phyloP scores from a whole-genome alignment of 37 sponge, comb jelly and placozoan species.

The Bolinopsis microptera region DNA sequence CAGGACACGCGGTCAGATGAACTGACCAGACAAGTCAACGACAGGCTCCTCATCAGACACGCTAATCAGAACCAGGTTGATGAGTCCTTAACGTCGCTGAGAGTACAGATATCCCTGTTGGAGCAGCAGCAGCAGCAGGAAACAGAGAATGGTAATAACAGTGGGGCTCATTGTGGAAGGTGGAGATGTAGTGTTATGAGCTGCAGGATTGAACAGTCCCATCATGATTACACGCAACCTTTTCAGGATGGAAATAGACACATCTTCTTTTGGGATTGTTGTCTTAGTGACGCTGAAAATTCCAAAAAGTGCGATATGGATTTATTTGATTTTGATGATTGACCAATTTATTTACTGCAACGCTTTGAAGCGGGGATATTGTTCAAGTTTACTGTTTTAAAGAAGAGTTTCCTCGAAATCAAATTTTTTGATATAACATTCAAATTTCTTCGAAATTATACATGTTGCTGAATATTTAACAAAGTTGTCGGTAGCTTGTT shows the following conservation, averaged over 20 bases:
- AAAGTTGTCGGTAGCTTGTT: no score
- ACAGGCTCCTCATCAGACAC: constrained; percentile 10
- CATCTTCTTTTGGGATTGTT: constrained; percentile 64
- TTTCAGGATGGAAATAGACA: constrained; percentile 30
- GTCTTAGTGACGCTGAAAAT: constrained; percentile 24
- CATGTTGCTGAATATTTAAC: no score
- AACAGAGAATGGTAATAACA: background rate
- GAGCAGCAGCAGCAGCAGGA: background rate
- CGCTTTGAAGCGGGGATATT: no score
- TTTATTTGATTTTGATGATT: background rate
- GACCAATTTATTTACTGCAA: background rate
- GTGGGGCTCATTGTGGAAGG: background rate
- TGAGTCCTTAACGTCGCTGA: background rate
- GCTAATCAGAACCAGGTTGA: background rate
- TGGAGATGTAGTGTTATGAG: constrained; percentile 62
- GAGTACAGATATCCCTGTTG: background rate
- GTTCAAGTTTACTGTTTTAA: no score
- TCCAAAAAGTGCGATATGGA: constrained; percentile 20
- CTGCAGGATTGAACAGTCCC: background rate
- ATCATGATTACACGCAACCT: background rate
- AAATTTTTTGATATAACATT: no score
- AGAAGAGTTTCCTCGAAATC: no score
- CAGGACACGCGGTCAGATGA: background rate
- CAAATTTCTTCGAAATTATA: no score
- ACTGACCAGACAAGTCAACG: background rate